A percentile compares a stretch with the other conserved stretches of the same genome.
Evolutionary conservation across 2,113 vertebrate genomes (phyloP).

Genomic region (Hemichromis elongatus): DNA sequence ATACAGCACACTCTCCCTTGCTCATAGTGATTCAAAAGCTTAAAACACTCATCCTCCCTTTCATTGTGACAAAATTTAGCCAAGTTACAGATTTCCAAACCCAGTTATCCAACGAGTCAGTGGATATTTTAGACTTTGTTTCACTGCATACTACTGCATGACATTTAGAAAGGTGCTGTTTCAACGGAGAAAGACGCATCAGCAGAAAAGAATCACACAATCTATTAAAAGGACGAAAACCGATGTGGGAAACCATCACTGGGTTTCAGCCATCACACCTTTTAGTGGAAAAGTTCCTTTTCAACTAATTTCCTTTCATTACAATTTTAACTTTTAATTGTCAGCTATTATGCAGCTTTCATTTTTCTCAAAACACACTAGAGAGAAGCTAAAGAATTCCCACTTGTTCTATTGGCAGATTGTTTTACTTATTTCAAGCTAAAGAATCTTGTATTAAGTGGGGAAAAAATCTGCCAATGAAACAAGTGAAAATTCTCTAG

Average conservation of each 20-base stretch:
- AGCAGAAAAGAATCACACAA: background rate
- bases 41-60: background rate
- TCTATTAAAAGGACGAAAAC: background rate
- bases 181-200: background rate
- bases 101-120: background rate
- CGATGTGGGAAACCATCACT: background rate
- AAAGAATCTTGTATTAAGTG: too few species aligned
- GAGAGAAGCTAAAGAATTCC: too few species aligned
- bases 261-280: background rate
- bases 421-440: too few species aligned
- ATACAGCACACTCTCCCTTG: background rate
- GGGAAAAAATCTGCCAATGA: too few species aligned
- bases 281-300: background rate
- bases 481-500: too few species aligned
- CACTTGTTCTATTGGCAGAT: too few species aligned
- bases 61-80: background rate
- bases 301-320: background rate
- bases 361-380: background rate
- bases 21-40: background rate
- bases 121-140: background rate
- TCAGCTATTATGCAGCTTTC: background rate
- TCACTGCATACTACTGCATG: background rate
- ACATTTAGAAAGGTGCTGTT: background rate
- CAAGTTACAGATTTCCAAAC: background rate
- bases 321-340: background rate